A percentile compares a stretch with the other conserved stretches of the same genome.
Evolutionary conservation across 2,888 invertebrate genomes (phyloP).

Genomic region (Laspeyria flexula): DNA sequence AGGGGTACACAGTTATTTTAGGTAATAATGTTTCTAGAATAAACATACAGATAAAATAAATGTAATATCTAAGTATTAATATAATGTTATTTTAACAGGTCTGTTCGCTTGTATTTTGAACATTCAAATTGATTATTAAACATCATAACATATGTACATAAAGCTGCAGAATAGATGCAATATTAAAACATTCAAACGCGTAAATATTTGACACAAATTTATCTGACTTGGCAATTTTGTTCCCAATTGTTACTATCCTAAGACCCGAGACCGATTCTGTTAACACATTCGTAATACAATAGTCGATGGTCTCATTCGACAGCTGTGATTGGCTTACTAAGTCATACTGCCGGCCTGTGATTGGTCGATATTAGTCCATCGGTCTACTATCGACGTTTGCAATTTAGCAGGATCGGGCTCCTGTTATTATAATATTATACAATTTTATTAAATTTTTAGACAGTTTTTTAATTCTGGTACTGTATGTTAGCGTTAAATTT

Average conservation of each 20-base stretch:
- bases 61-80: conserved; percentile 20
- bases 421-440: no score
- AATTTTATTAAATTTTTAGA: no score
- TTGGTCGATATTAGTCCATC: no score
- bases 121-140: conserved; percentile 16
- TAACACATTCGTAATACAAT: no score
- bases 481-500: no score
- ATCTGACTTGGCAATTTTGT: background rate
- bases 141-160: conserved; percentile 37
- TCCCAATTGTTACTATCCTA: background rate
- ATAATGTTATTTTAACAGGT: conserved; percentile 11
- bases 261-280: background rate
- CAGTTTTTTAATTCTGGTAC: no score
- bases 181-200: conserved; percentile 4
- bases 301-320: no score
- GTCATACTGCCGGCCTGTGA: no score
- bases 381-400: no score
- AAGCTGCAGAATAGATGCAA: conserved; percentile 47
- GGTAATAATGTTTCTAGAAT: conserved; percentile 3
- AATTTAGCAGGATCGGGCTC: no score
- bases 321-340: no score
- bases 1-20: background rate
- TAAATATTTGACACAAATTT: no score
- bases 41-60: conserved; percentile 23
- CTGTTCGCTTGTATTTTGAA: conserved; percentile 12